Base-by-base conservation (phyloP, 2,113 vertebrate species). In the Patagioenas fasciata region DNA sequence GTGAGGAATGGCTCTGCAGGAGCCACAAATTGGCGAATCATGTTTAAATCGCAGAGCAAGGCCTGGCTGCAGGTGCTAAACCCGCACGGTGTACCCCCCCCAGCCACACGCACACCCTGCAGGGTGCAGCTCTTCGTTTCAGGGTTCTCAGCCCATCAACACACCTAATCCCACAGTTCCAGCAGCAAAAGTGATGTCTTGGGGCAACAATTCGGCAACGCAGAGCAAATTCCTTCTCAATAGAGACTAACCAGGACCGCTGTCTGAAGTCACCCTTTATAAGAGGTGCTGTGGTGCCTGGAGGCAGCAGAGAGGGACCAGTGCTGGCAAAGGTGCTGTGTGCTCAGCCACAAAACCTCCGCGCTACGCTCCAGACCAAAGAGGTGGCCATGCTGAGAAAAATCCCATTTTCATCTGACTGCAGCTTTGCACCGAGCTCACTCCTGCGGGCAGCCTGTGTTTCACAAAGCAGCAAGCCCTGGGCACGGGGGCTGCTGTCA, bases 71-170 rank as follows among this genome's bases (percentile, higher is more conserved):
- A 47, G 64, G 51, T 13, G 14, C 40, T 14, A 51, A 34, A 34
- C 32, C n/a, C 3, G 0, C 40, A 34, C 34, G 5, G 0, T 13
- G 32, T n/a, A 54, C 61, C 50, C 48, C 29, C 60, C 13, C 15
- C 10, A 9, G 5, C 14, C 2, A 3, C 0, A 6, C 13, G 31
- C 36, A 4, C 16, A 5, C 9, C 38, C 51, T 36, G 31, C 1
- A 4, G 40, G n/a, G 42, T 28, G 32, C 48, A 69, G 67, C 67
- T 74, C 61, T 62, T 64, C 4, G 0, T 57, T 50, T 44, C 73
- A 42, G 70, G 38, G 26, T 11, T 60, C 51, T 77, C 58, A 50
- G 47, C 26, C 53, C 65, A 44, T 23, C 74, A 38, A 31, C 15
- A 62, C 40, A 32, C 34, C 40, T 6, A 29, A 26, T 42, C 11